These are phyloP conservation scores for Neria commutata DNA, from an alignment of 2,888 invertebrate genomes.

Conservation along the genomic window DNA sequence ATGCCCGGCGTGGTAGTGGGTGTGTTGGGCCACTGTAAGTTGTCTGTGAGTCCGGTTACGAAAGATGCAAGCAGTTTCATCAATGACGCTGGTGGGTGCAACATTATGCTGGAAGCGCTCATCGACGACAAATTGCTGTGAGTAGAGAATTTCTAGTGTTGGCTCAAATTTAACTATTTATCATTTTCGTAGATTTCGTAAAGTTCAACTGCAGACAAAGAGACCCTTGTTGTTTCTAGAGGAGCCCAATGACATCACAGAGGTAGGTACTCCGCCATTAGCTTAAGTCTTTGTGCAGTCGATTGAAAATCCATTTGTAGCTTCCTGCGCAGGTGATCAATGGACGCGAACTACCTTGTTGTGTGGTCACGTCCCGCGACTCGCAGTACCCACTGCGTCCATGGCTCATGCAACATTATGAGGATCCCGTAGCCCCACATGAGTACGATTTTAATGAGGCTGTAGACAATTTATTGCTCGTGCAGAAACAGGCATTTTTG, in stretches of 20 bases:
- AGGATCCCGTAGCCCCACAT: constrained; percentile 44
- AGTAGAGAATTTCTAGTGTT: constrained; percentile 11
- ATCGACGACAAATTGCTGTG: constrained; percentile 52
- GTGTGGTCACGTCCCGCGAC: constrained; percentile 45
- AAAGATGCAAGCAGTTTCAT: constrained; percentile 34
- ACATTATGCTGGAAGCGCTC: constrained; percentile 51
- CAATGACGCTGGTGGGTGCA: constrained; percentile 32
- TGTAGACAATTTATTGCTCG: constrained; percentile 49
- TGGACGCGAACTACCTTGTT: constrained; percentile 41
- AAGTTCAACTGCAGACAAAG: constrained; percentile 47
- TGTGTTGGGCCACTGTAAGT: constrained; percentile 49
- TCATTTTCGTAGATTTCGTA: constrained; percentile 43
- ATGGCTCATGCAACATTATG: constrained; percentile 54
- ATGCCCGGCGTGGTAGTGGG: constrained; percentile 54
- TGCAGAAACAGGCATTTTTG: constrained; percentile 51
- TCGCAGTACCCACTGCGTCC: constrained; percentile 51
- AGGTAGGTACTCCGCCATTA: constrained; percentile 18
- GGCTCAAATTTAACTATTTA: neutral
- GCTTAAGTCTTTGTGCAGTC: neutral
- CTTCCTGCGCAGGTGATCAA: constrained; percentile 40
- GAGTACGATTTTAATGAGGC: constrained; percentile 56
- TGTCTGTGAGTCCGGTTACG: constrained; percentile 42
- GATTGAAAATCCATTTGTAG: neutral
- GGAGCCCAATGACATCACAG: constrained; percentile 43
- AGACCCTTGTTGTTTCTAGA: constrained; percentile 41